Evolutionary conservation across 2,113 vertebrate species (phyloP).

Genomic region (Podiceps cristatus): DNA sequence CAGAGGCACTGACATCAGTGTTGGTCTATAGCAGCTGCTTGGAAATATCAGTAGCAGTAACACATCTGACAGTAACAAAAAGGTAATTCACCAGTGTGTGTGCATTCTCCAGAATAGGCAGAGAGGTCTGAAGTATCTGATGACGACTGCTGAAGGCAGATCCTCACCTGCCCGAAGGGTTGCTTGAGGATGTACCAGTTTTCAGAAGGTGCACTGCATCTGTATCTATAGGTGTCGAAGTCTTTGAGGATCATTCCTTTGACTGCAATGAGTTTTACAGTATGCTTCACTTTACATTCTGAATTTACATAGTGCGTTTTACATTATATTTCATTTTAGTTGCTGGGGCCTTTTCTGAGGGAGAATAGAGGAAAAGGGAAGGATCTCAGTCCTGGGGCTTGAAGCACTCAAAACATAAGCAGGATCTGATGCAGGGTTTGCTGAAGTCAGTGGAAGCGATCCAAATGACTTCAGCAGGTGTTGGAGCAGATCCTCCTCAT

Average conservation of each 20-base stretch:
- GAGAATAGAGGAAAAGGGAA: background rate
- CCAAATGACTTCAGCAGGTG: background rate
- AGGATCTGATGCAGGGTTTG: background rate
- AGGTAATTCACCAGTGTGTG: background rate
- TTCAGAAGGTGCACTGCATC: background rate
- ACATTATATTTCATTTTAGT: background rate
- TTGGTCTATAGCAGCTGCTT: background rate
- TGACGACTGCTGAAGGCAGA: background rate
- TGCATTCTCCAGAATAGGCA: background rate
- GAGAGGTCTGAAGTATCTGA: background rate
- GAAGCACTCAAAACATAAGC: background rate
- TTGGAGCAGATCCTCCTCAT: background rate
- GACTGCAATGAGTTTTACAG: background rate
- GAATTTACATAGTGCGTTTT: background rate
- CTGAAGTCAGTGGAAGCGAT: background rate
- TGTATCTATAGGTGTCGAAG: background rate
- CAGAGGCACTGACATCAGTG: background rate
- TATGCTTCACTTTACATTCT: background rate
- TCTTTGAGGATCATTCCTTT: background rate
- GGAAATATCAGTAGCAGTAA: background rate
- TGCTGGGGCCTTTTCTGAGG: background rate
- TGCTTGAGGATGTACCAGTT: background rate
- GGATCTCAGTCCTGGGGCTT: background rate
- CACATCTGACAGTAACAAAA: background rate
- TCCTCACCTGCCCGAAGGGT: background rate